phyloP scores from a whole-genome alignment of 1,140 invertebrate species.

The Thaumetopoea pityocampa region DNA sequence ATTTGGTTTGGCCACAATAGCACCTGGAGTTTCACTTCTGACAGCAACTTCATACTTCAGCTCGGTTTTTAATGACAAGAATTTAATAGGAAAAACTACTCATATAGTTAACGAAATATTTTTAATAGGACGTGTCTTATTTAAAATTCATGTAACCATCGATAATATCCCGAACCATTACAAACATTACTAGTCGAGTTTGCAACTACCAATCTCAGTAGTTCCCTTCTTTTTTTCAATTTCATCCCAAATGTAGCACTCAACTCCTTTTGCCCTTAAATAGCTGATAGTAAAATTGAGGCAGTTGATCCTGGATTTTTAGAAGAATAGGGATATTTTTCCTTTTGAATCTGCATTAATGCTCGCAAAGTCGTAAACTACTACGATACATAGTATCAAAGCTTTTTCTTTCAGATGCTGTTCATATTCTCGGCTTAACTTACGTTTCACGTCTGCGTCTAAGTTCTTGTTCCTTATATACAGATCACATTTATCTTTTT shows the following conservation, averaged over 20 bases:
- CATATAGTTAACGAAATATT: too few species aligned
- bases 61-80: too few species aligned
- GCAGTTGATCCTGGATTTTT: slow-evolving; percentile 21
- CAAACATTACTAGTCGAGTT: slow-evolving; percentile 5
- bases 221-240: slow-evolving; percentile 2
- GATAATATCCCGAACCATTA: too few species aligned
- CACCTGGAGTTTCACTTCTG: too few species aligned
- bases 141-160: too few species aligned
- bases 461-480: slow-evolving; percentile 44
- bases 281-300: slow-evolving; percentile 13
- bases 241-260: slow-evolving; percentile 9
- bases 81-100: too few species aligned
- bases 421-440: slow-evolving; percentile 28
- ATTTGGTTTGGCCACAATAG: too few species aligned
- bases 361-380: slow-evolving; percentile 20
- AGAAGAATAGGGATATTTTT: slow-evolving; percentile 16
- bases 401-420: slow-evolving; percentile 40
- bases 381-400: slow-evolving; percentile 21
- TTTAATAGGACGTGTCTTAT: too few species aligned
- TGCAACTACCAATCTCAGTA: slow-evolving; percentile 3
- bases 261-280: slow-evolving; percentile 6
- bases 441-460: slow-evolving; percentile 25
- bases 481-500: slow-evolving; percentile 56
- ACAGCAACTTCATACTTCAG: too few species aligned
- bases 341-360: slow-evolving; percentile 19